These are phyloP conservation scores for Aleiodes sp. DNA, from an alignment of 1,140 invertebrate genomes.

Conservation along the genomic window DNA sequence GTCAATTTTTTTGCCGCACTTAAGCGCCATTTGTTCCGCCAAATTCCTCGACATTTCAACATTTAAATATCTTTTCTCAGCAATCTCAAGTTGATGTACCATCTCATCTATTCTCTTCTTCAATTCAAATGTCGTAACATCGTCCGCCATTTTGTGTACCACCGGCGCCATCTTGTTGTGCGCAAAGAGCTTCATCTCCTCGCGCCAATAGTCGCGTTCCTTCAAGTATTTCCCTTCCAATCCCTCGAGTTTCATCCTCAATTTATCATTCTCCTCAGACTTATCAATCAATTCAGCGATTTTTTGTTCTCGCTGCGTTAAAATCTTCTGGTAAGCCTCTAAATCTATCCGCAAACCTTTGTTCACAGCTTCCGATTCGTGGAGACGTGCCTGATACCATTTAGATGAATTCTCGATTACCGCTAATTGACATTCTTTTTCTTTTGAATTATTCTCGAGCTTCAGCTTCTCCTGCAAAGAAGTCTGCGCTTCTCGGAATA, in stretches of 20 bases:
- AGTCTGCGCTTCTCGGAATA: constrained; percentile 47
- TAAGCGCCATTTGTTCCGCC: constrained; percentile 37
- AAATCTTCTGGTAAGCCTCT: constrained; percentile 48
- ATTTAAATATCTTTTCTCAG: constrained; percentile 43
- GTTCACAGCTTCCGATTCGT: constrained; percentile 47
- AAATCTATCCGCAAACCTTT: constrained; percentile 49
- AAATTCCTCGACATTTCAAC: constrained; percentile 40
- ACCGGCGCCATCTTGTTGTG: constrained; percentile 31
- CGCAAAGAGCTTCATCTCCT: constrained; percentile 37
- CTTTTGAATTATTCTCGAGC: constrained; percentile 44
- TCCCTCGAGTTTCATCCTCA: constrained; percentile 42
- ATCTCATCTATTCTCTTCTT: constrained; percentile 41
- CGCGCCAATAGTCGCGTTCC: constrained; percentile 24
- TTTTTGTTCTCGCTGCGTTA: constrained; percentile 45
- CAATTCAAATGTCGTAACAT: constrained; percentile 6
- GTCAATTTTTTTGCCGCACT: constrained; percentile 40
- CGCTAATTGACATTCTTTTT: constrained; percentile 39
- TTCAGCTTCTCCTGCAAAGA: constrained; percentile 48
- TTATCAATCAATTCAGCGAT: constrained; percentile 37
- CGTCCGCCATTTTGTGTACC: no score
- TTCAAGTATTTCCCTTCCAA: constrained; percentile 41
- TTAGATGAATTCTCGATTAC: constrained; percentile 45
- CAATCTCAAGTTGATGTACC: constrained; percentile 37
- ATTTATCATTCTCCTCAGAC: not conserved
- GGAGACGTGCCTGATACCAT: constrained; percentile 51